Evolutionary conservation across 1,140 invertebrate species (phyloP), one percentile per base, ranked within the genome.

Genomic region (Danaus melanippus): DNA sequence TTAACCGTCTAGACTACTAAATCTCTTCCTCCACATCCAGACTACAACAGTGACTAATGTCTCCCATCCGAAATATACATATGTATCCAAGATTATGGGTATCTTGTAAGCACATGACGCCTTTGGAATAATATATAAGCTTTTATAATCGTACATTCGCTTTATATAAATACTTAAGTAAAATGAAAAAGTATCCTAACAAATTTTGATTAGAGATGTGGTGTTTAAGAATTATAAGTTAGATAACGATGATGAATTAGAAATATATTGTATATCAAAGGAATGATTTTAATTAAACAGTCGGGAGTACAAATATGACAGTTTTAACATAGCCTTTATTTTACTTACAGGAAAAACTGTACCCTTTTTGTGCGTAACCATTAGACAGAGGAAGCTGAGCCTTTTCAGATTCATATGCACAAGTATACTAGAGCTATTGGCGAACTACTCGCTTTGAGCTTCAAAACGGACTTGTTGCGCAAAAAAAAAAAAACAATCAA

Each of bases 381-480:
- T 47, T 47, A 10, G 12, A 47, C 12, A 47, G 46, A 8, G 46
- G 46, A 4, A 47, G 12, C 15, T 17, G 12, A 47, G 47, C 47
- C 57, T 49, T 45, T 58, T 58, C 57, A 58, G 42, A 53, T 53
- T 51, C 51, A 53, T 58, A 53, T 45, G 54, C 54, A 52, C 42
- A 54, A 54, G 44, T 40, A 54, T 43, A 53, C 52, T 60, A 55
- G 11, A 55, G 48, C 52, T 51, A 60, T 55, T 60, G 58, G 43
- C 50, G 46, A 53, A 55, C 42, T 53, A 46, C 43, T 55, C 51
- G 46, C 52, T 60, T 55, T 60, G 47, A 60, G 8, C 47, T 50
- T 59, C 47, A 46, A 60, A 53, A 42, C 46, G 9, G 50, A 60
- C 58, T 60, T 55, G 58, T 60, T 60, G 58, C 52, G 48, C 50